Conservation (phyloP, 2,888 invertebrate species). For the Cryptocheilus praepositus region DNA sequence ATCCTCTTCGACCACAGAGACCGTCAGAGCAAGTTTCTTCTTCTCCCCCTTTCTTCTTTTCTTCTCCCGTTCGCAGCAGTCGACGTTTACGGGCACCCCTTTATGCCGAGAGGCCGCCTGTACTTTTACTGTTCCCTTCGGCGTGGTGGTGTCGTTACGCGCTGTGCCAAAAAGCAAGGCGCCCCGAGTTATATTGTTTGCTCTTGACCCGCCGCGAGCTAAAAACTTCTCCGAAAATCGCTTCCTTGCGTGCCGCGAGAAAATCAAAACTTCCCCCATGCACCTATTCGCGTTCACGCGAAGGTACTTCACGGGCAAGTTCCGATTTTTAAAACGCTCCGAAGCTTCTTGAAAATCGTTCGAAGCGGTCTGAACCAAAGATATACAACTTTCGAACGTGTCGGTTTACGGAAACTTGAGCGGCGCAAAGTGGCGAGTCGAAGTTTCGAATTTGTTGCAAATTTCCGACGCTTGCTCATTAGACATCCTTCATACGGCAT, state of each 20-base stretch:
- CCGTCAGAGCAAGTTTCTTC: not conserved
- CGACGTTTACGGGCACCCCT: not conserved
- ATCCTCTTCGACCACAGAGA: not conserved
- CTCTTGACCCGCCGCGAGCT: not conserved
- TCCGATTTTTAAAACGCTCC: no score
- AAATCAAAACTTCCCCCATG: no score
- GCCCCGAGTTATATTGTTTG: not conserved
- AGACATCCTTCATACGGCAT: no score
- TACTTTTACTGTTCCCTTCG: not conserved
- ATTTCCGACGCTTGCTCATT: no score
- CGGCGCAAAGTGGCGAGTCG: no score
- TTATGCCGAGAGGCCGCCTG: not conserved
- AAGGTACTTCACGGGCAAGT: no score
- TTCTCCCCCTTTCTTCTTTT: not conserved
- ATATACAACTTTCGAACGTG: no score
- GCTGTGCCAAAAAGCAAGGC: not conserved
- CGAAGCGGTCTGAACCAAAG: no score
- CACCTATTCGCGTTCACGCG: no score
- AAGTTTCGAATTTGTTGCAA: no score
- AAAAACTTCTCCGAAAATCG: not conserved
- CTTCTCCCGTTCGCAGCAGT: not conserved
- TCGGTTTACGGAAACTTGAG: no score
- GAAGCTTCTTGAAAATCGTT: no score
- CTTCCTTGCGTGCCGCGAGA: not conserved
- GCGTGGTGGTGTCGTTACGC: slow-evolving; percentile 4